Base-by-base conservation (phyloP, 2,888 invertebrate genomes). In the Acutogordius australiensis region DNA sequence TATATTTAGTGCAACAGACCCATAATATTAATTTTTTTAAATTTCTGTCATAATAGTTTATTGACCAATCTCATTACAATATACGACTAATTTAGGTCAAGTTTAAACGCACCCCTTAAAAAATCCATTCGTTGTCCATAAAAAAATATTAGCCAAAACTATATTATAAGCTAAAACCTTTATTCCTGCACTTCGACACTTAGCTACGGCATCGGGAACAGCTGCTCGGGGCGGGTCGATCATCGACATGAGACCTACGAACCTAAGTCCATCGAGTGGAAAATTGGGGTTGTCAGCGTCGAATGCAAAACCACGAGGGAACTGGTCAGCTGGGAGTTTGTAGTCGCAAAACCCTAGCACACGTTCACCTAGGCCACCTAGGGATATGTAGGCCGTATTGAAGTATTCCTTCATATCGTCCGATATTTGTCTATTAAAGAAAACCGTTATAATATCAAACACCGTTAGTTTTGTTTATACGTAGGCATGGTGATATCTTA, bases 271-370 rank as follows among this genome's bases (percentile, higher is more conserved):
- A 63, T 74, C 74, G 0, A 78, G 67, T 0, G 81, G 80, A 67
- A 81, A 82, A 67, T 82, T 82, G 45, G 81, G 77, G 65, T 85
- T 82, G 68, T 88, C 86, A 60, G 77, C 70, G 61, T 78, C 73
- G 64, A 80, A 81, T 21, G 66, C 65, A 66, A 70, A 79, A 28
- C 75, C 77, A 4, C 69, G 66, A 1, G 78, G 78, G 65, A 68
- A 77, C 61, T 71, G 67, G 27, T 70, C 68, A 1, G 65, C 30
- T 4, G 70, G 69, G 45, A 74, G 67, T 45, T 66, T 65, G 30
- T 67, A 66, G 64, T 74, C 74, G 62, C 72, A 72, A 64, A 74
- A 74, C 28, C 72, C 67, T 59, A 67, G 57, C 26, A 63, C 57
- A 18, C 29, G 27, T 29, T 57, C 58, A 4, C 58, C 58, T 26